Evolutionary conservation across 53 echinoderm and acorn worm species (phyloP).

Genomic region (Zoroaster sp.): DNA sequence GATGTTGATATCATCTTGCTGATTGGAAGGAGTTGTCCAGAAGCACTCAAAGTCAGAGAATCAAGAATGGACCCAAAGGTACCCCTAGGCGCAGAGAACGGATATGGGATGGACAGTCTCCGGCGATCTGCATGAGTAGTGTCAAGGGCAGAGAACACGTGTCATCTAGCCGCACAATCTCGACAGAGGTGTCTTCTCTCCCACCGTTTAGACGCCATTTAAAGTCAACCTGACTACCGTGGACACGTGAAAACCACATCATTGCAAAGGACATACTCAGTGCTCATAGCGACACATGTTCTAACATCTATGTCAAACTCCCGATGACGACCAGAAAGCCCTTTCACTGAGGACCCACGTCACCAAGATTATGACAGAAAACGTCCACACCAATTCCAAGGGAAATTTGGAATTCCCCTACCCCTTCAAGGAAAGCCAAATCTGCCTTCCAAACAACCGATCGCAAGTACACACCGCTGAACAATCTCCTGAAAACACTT

Average conservation of each 20-base stretch:
- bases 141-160: not conserved
- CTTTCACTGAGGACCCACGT: conserved; percentile 47
- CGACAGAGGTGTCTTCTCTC: not conserved
- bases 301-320: conserved; percentile 4
- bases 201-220: not conserved
- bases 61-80: conserved; percentile 56
- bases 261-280: conserved; percentile 21
- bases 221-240: not conserved
- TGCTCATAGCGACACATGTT: not conserved
- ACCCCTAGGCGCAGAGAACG: conserved; percentile 65
- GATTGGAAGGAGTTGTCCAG: conserved; percentile 63
- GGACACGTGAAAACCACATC: conserved; percentile 33
- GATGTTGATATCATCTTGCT: conserved; percentile 49
- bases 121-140: conserved; percentile 37
- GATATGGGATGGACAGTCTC: conserved; percentile 67
- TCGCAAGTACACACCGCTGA: not conserved
- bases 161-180: conserved; percentile 22
- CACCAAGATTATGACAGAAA: conserved; percentile 27
- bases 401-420: conserved; percentile 44
- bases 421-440: not conserved
- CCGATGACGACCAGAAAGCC: conserved; percentile 26
- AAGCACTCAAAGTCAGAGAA: conserved; percentile 69
- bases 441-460: conserved; percentile 18
- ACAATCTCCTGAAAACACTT: conserved; percentile 13
- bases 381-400: conserved; percentile 36